Base-by-base conservation (phyloP, 2,113 vertebrate species). In the Esox niger region DNA sequence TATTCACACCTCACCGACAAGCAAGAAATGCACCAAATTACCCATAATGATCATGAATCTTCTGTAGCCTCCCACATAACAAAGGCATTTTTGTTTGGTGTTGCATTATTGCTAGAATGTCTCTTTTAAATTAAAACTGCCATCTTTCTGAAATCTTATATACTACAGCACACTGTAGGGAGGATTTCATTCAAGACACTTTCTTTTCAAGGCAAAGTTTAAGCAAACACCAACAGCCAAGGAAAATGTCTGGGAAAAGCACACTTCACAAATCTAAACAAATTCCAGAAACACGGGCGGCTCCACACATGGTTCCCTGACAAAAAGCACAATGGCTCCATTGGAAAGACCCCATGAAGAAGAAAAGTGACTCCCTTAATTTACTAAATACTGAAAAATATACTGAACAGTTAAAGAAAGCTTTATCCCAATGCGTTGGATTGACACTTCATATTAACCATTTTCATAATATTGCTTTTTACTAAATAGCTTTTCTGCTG, bases 251-350 rank as follows among this genome's bases (percentile, higher is more conserved):
- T 80, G 70, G 23, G 67, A 79, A 77, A 76, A 70, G 57, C 46
- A 20, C 60, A 73, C 80, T 82, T 79, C 67, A 69, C 67, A 72
- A 82, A 87, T 87, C 81, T 77, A 87, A 88, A 88, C 83, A 87
- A 83, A 87, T 82, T 82, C 88, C 79, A 89, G 74, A 83, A 80
- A 59, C 60, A 79, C n/a, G n/a, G n/a, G 68, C 73, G 70, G 64
- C 68, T 80, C 80, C 82, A 79, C 84, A 84, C 87, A 83, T 79
- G 84, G 79, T 78, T 86, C 73, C 78, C 79, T 76, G 63, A 76
- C 83, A 84, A 76, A 75, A 54, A 74, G 64, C 76, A 33, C 62
- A 62, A 66, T 80, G 82, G 80, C 79, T 77, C 66, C 66, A 77
- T 81, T 85, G 84, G 76, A 76, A 80, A 82, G 79, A 83, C 79